Evolutionary conservation across 2,113 vertebrate species (phyloP).

Genomic region (Muscicapa adusta): DNA sequence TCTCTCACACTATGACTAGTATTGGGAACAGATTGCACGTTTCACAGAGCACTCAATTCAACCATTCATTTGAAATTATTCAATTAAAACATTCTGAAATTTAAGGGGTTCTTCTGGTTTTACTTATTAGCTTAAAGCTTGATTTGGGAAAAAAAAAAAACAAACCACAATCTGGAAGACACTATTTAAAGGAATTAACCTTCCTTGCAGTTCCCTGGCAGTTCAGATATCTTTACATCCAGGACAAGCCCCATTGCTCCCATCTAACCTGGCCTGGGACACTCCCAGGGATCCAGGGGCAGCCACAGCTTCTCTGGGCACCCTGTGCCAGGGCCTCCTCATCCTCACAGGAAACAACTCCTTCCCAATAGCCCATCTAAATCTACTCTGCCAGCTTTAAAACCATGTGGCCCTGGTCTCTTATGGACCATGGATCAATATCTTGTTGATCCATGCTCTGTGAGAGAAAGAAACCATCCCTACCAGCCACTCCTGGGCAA

Average conservation of each 20-base stretch:
- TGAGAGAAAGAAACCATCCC: background rate
- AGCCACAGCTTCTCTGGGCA: background rate
- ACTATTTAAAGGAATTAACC: background rate
- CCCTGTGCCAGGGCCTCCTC: background rate
- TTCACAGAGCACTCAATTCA: background rate
- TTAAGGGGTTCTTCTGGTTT: background rate
- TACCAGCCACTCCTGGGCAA: background rate
- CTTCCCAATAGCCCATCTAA: background rate
- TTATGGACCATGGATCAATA: background rate
- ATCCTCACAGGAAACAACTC: background rate
- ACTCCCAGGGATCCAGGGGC: background rate
- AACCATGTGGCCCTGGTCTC: background rate
- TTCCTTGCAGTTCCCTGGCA: background rate
- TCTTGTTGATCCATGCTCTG: background rate
- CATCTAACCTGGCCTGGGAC: accelerated
- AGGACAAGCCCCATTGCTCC: no score
- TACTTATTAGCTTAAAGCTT: background rate
- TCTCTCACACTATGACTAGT: background rate
- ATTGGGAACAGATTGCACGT: background rate
- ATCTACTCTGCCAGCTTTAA: background rate
- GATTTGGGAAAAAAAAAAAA: background rate
- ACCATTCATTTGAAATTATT: background rate
- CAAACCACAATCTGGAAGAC: background rate
- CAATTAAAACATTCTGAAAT: background rate
- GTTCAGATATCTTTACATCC: background rate